phyloP scores from a whole-genome alignment of 2,888 invertebrate species.

The Mechanitis messenoides region DNA sequence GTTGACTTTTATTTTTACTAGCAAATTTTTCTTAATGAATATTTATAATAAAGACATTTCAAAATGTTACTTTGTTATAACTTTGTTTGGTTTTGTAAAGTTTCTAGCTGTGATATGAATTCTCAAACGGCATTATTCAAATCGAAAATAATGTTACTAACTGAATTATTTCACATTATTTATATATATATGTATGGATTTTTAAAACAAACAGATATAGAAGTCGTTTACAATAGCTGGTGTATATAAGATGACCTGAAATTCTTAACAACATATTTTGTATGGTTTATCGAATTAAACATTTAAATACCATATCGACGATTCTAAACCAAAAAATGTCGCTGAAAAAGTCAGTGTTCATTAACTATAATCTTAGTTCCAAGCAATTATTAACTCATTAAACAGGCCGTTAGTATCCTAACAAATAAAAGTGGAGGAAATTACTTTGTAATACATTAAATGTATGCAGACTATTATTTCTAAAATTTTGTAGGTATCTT shows the following conservation, averaged over 20 bases:
- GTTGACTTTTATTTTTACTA: not conserved
- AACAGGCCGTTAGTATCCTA: too few relatives aligned
- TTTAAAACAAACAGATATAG: too few relatives aligned
- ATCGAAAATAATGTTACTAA: not conserved
- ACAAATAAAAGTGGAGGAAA: too few relatives aligned
- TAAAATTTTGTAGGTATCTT: too few relatives aligned
- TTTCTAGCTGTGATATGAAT: conserved; percentile 7
- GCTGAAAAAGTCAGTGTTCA: conserved; percentile 55
- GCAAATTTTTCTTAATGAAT: conserved; percentile 10
- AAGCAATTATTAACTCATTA: too few relatives aligned
- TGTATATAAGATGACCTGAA: too few relatives aligned
- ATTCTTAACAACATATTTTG: conserved; percentile 18
- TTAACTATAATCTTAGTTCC: too few relatives aligned
- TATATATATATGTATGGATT: too few relatives aligned
- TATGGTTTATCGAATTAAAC: conserved; percentile 68
- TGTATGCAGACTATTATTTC: too few relatives aligned
- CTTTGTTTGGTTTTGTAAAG: conserved; percentile 8
- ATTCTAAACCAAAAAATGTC: conserved; percentile 69
- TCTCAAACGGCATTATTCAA: conserved; percentile 8
- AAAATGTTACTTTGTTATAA: conserved; percentile 11
- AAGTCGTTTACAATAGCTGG: too few relatives aligned
- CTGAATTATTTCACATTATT: too few relatives aligned
- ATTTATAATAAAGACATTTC: conserved; percentile 10
- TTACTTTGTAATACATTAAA: too few relatives aligned
- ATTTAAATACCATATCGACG: conserved; percentile 70